Base-by-base conservation (phyloP, 2,113 vertebrate species). In the Ceratotherium simum region DNA sequence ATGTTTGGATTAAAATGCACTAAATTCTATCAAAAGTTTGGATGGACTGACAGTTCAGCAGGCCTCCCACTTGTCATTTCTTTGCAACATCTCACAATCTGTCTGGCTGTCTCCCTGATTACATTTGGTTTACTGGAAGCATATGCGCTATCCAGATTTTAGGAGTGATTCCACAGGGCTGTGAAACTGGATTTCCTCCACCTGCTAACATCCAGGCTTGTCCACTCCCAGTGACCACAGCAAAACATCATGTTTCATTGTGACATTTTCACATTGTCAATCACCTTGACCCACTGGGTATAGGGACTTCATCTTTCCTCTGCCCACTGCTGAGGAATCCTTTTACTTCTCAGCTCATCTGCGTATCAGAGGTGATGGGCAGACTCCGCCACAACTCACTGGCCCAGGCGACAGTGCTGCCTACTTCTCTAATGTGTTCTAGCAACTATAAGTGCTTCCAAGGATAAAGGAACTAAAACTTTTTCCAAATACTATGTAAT, bases 251-350 rank as follows among this genome's bases (percentile, higher is more conserved):
- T 4, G 0, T 46, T 78, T 88, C 82, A 29, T 0, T 64, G 31
- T 29, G 25, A 20, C 42, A 27, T 21, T 70, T 54, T 36, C 36
- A 36, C 29, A 16, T 17, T 12, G 29, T 64, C 31, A 3, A 4
- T 70, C 31, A 18, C 27, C 16, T 0, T 27, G 75, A 46, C 42
- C 2, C 2, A 46, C 0, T 4, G 58, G 42, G 11, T 4, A 29
- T 9, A 8, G 4, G 4, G 3, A 9, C 0, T 8, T 58, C 16
- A 16, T 11, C 2, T 33, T 48, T 48, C 75, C 58, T 73, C 31
- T 36, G 16, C 29, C 33, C 4, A 9, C 46, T 29, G 39, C 25
- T 31, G 36, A 12, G 82, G 62, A 78, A 18, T 7, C 65, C 10
- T 42, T 56, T 96, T 69, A 23, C 14, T 27, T 72, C 54, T 23